Percentiles rank a stretch among this genome's conserved stretches.
Conservation (phyloP, 2,113 vertebrate genomes). For the Phrynocephalus versicolor region DNA sequence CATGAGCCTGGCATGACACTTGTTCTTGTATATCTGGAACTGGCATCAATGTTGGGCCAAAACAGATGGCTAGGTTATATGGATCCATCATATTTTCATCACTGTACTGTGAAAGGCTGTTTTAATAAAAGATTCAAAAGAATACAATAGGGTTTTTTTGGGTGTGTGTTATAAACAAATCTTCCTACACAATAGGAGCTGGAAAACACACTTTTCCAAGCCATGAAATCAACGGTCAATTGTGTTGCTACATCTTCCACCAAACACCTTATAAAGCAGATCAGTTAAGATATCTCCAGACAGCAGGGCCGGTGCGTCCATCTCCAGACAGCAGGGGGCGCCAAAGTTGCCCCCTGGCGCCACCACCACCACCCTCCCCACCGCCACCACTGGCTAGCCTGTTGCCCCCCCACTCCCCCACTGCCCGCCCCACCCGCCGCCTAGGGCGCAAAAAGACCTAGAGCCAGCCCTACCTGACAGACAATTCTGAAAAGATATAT, state of each 20-base stretch:
- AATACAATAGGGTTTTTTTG: constrained; percentile 9
- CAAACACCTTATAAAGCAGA: background rate
- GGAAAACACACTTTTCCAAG: no score
- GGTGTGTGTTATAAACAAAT: background rate
- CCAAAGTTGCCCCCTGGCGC: no score
- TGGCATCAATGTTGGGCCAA: constrained; percentile 96
- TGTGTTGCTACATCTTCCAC: background rate
- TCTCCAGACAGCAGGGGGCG: no score
- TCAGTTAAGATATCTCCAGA: constrained; percentile 3
- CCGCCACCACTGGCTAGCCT: no score
- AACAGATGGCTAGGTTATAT: constrained; percentile 97
- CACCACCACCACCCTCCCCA: no score
- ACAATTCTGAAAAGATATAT: background rate
- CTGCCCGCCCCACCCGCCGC: no score
- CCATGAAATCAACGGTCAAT: background rate
- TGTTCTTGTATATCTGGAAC: constrained; percentile 96
- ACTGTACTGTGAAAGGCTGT: constrained; percentile 95
- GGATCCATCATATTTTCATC: constrained; percentile 99
- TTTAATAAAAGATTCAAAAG: constrained; percentile 41
- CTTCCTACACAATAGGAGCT: background rate
- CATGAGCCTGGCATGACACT: constrained; percentile 96
- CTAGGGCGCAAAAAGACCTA: no score
- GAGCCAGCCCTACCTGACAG: background rate
- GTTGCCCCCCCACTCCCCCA: no score
- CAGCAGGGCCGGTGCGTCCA: no score